A percentile compares a stretch with the other conserved stretches of the same genome.
Evolutionary conservation across 1,140 invertebrate species (phyloP).

Genomic region (Drosophila carrolli): DNA sequence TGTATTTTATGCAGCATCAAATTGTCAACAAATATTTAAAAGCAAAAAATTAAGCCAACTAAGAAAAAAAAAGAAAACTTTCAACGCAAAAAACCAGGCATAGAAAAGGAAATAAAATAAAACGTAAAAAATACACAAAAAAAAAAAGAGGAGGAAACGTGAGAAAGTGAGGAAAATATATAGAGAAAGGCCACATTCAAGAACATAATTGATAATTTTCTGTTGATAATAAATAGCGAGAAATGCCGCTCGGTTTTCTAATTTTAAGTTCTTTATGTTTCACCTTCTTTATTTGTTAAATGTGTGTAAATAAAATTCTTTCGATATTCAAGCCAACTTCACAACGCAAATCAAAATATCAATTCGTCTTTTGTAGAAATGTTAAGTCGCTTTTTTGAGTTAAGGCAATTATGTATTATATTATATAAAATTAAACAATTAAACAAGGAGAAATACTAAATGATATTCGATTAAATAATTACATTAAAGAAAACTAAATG

Average conservation of each 20-base stretch:
- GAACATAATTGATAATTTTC: slow-evolving; percentile 48
- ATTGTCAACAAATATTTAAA: slow-evolving; percentile 80
- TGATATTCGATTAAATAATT: slow-evolving; percentile 50
- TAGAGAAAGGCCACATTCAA: slow-evolving; percentile 50
- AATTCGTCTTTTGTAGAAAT: slow-evolving; percentile 68
- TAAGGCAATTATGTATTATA: slow-evolving; percentile 81
- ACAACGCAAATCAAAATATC: slow-evolving; percentile 65
- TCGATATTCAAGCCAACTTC: slow-evolving; percentile 38
- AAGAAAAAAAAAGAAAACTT: slow-evolving; percentile 29
- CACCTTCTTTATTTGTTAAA: slow-evolving; percentile 56
- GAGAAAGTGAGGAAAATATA: slow-evolving; percentile 18
- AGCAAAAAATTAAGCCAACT: slow-evolving; percentile 67
- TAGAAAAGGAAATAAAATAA: slow-evolving; percentile 34
- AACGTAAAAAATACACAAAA: slow-evolving; percentile 33
- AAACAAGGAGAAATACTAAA: slow-evolving; percentile 29
- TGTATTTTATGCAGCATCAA: slow-evolving; percentile 83
- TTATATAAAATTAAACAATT: slow-evolving; percentile 57
- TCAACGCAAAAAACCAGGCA: slow-evolving; percentile 44
- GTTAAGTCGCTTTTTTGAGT: slow-evolving; percentile 73
- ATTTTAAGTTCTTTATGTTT: slow-evolving; percentile 66
- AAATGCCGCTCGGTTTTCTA: slow-evolving; percentile 66
- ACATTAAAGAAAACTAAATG: slow-evolving; percentile 34
- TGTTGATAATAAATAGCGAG: slow-evolving; percentile 52
- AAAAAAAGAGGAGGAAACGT: slow-evolving; percentile 34
- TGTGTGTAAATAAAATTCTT: slow-evolving; percentile 74